Evolutionary conservation across 2,888 invertebrate species (phyloP).

Genomic region (Rotaria sp.): DNA sequence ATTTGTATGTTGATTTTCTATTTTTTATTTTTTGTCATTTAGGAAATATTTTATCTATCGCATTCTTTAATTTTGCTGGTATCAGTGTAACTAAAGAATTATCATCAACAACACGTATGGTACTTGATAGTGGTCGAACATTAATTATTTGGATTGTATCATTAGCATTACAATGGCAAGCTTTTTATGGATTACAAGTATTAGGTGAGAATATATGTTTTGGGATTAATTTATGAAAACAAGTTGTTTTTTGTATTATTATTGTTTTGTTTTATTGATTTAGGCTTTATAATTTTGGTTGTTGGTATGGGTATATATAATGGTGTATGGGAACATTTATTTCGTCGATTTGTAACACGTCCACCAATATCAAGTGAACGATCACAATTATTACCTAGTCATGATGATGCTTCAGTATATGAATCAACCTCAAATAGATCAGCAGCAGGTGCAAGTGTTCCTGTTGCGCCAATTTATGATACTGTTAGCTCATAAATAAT

Average conservation of each 20-base stretch:
- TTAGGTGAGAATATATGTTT: too few relatives aligned
- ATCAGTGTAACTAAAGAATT: constrained; percentile 84
- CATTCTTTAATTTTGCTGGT: constrained; percentile 85
- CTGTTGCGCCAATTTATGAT: neutral
- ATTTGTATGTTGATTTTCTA: too few relatives aligned
- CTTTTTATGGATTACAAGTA: constrained; percentile 59
- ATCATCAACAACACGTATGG: constrained; percentile 82
- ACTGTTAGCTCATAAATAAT: neutral
- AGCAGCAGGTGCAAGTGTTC: neutral
- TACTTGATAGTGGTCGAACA: constrained; percentile 62
- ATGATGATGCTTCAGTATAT: neutral
- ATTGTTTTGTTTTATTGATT: neutral
- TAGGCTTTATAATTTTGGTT: constrained; percentile 69
- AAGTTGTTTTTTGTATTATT: constrained; percentile 42
- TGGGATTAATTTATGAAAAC: too few relatives aligned
- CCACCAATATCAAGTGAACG: neutral
- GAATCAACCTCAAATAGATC: neutral
- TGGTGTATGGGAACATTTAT: constrained; percentile 41
- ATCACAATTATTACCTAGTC: neutral
- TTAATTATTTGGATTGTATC: constrained; percentile 58
- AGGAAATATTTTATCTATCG: constrained; percentile 76
- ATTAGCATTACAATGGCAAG: constrained; percentile 69
- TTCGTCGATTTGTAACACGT: neutral
- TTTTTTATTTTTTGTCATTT: constrained; percentile 46
- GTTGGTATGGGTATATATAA: constrained; percentile 78